phyloP scores from a whole-genome alignment of 1,140 invertebrate genomes.

The Hydropsyche tenuis region DNA sequence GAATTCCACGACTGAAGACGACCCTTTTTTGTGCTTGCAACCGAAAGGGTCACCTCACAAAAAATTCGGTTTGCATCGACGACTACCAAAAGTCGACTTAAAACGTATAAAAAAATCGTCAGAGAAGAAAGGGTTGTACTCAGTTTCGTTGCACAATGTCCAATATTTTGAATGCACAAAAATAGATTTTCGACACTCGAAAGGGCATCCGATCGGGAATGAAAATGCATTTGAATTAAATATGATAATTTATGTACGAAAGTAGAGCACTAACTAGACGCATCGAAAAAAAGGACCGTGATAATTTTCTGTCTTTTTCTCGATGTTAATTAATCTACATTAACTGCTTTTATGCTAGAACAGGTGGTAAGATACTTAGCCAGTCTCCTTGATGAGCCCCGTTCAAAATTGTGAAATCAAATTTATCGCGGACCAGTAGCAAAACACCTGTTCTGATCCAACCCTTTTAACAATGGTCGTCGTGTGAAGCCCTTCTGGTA shows the following conservation, averaged over 20 bases:
- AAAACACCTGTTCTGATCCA: conserved; percentile 32
- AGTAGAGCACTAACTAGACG: too few relatives aligned
- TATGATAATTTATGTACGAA: too few relatives aligned
- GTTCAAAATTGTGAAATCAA: conserved; percentile 23
- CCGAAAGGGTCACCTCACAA: conserved; percentile 42
- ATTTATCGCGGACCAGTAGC: conserved; percentile 31
- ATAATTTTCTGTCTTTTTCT: background rate
- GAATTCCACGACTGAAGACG: conserved; percentile 39
- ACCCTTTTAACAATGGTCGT: conserved; percentile 22
- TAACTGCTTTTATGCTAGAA: background rate
- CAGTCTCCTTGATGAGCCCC: conserved; percentile 1
- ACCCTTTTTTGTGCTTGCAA: conserved; percentile 46
- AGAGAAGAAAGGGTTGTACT: conserved; percentile 32
- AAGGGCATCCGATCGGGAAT: too few relatives aligned
- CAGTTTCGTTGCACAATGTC: background rate
- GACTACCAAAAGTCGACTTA: conserved; percentile 37
- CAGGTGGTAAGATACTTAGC: conserved; percentile 18
- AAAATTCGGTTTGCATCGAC: conserved; percentile 47
- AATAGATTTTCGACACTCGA: too few relatives aligned
- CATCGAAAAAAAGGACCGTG: too few relatives aligned
- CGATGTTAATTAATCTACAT: conserved; percentile 2
- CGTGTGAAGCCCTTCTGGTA: too few relatives aligned
- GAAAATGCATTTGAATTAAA: too few relatives aligned
- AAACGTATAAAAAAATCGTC: conserved; percentile 29
- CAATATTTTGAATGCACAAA: background rate